A percentile compares a stretch with the other conserved stretches of the same genome.
Conservation (phyloP, 2,888 invertebrate species). For the Acanthococcus lagerstroemiae region DNA sequence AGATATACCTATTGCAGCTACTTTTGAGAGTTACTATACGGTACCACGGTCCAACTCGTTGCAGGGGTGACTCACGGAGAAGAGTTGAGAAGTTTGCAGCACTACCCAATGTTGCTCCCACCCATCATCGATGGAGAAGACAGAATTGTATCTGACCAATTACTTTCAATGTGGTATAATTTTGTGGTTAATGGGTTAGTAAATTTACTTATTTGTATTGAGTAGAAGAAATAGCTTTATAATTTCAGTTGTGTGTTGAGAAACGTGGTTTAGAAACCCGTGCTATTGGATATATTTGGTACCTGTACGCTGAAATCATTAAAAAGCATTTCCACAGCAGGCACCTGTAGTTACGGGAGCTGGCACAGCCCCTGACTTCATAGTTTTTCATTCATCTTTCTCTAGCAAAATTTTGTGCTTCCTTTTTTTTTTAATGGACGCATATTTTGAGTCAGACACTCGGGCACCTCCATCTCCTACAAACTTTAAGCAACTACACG, state of each 20-base stretch:
- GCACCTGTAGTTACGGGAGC: no score
- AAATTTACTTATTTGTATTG: not conserved
- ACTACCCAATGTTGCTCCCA: slow-evolving; percentile 2
- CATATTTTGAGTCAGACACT: no score
- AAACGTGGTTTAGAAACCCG: no score
- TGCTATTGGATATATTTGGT: no score
- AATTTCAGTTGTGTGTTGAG: not conserved
- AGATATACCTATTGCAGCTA: not conserved
- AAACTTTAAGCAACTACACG: no score
- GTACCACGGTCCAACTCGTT: not conserved
- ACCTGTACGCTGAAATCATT: no score
- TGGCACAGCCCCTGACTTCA: no score
- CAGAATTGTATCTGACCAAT: slow-evolving; percentile 11
- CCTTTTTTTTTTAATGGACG: no score
- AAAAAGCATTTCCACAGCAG: no score
- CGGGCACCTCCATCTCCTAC: no score
- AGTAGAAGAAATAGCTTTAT: not conserved
- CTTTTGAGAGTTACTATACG: not conserved
- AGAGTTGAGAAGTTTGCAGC: slow-evolving; percentile 4
- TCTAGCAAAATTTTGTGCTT: no score
- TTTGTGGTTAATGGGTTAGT: not conserved
- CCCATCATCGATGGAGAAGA: slow-evolving; percentile 2
- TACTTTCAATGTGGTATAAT: slow-evolving; percentile 7
- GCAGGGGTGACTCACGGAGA: slow-evolving; percentile 8
- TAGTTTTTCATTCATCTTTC: no score